Conservation (phyloP, 2,797 vertebrate species). For the Apogon hyalosoma region DNA sequence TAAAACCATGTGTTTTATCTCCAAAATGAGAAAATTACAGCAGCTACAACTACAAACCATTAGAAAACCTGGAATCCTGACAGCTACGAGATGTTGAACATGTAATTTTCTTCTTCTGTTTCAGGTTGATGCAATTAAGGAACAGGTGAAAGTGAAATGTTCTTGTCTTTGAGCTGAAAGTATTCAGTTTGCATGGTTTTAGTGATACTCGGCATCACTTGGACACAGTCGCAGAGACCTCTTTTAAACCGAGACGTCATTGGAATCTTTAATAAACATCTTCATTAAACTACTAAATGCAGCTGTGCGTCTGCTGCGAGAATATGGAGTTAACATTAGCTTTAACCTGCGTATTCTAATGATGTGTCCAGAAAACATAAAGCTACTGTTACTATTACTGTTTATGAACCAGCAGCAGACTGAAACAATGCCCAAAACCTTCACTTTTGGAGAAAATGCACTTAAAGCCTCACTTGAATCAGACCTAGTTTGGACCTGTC, state of each 20-base stretch:
- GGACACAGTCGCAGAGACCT: slow-evolving; percentile 77
- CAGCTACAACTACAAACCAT: neutral
- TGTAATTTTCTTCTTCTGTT: slow-evolving; percentile 75
- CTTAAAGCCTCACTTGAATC: slow-evolving; percentile 10
- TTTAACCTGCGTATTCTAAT: neutral
- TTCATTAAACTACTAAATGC: slow-evolving; percentile 76
- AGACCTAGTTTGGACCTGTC: neutral
- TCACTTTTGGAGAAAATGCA: slow-evolving; percentile 35
- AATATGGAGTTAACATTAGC: neutral
- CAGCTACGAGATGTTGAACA: neutral
- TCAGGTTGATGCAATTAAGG: slow-evolving; percentile 96
- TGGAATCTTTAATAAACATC: slow-evolving; percentile 80
- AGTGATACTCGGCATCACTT: slow-evolving; percentile 76
- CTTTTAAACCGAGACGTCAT: slow-evolving; percentile 72
- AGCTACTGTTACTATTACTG: too few species aligned
- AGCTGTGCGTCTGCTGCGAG: slow-evolving; percentile 69
- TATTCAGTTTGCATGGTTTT: slow-evolving; percentile 92
- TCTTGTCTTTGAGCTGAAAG: slow-evolving; percentile 64
- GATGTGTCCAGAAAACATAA: neutral
- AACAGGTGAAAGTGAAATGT: slow-evolving; percentile 95
- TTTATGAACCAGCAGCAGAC: slow-evolving; percentile 30
- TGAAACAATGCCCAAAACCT: slow-evolving; percentile 1
- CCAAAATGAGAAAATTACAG: neutral
- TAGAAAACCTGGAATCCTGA: neutral
- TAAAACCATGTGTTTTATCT: neutral